A percentile compares a stretch with the other conserved stretches of the same genome.
phyloP scores from a whole-genome alignment of 2,113 vertebrate species.

The Porphyrio hochstetteri region DNA sequence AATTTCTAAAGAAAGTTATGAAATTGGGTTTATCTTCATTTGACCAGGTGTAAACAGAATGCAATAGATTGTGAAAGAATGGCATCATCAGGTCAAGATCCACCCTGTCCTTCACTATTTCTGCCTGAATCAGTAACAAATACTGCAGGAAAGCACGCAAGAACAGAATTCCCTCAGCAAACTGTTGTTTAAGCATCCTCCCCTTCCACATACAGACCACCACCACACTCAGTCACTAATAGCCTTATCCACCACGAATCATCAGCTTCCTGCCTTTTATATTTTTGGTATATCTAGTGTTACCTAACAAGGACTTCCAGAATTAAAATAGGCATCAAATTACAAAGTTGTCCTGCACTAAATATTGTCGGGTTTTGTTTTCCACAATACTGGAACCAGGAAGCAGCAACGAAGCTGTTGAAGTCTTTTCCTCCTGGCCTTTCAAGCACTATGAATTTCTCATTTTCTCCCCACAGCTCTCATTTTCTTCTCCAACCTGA shows the following conservation, averaged over 20 bases:
- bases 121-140: neutral
- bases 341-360: neutral
- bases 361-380: neutral
- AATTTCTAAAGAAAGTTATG: neutral
- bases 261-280: neutral
- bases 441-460: neutral
- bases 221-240: neutral
- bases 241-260: neutral
- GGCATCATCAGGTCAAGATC: neutral
- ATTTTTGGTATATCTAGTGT: fast-evolving
- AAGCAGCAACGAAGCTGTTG: neutral
- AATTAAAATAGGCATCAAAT: neutral
- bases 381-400: neutral
- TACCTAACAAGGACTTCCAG: neutral
- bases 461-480: neutral
- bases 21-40: neutral
- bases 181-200: neutral
- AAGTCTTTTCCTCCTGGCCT: neutral
- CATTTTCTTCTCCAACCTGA: neutral
- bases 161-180: neutral
- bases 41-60: neutral
- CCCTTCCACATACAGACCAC: neutral
- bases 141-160: neutral
- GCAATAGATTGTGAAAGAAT: neutral
- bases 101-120: neutral